Percentiles rank a stretch among this genome's conserved stretches.
phyloP scores from a whole-genome alignment of 2,888 invertebrate genomes.

The Drosophila paramelanica region DNA sequence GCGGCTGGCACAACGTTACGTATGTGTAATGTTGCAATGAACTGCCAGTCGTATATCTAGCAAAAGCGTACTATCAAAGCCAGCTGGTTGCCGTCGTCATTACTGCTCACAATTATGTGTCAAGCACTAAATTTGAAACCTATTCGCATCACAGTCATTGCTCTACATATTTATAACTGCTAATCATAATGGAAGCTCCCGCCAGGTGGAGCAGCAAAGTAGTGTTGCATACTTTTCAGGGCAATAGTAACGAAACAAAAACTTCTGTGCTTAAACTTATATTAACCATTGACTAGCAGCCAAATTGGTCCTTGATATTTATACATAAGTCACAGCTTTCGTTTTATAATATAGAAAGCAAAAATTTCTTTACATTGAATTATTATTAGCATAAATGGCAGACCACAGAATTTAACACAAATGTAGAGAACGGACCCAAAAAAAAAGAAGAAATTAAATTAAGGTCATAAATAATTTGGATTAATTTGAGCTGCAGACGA shows the following conservation, averaged over 20 bases:
- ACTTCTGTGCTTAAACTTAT: neutral
- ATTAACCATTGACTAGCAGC: neutral
- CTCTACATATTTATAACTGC: neutral
- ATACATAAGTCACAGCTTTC: conserved; percentile 3
- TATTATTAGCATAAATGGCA: conserved; percentile 18
- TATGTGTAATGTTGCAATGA: conserved; percentile 49
- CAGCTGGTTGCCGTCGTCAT: conserved; percentile 4
- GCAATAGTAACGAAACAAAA: neutral
- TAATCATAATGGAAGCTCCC: neutral
- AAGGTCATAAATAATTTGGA: conserved; percentile 72
- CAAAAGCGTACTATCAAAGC: neutral
- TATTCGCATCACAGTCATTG: neutral
- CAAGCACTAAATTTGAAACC: conserved; percentile 2
- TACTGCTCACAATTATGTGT: conserved; percentile 17
- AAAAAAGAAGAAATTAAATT: conserved; percentile 29
- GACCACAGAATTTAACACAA: conserved; percentile 7
- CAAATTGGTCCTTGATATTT: neutral
- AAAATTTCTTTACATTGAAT: conserved; percentile 9
- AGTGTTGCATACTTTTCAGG: conserved; percentile 13
- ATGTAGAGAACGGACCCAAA: neutral
- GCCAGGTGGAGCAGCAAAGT: neutral
- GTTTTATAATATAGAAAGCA: conserved; percentile 7
- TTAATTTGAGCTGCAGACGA: conserved; percentile 58
- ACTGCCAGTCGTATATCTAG: neutral
- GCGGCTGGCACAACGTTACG: conserved; percentile 41